Evolutionary conservation across 1,140 invertebrate genomes (phyloP).

Genomic region (Leptinotarsa texana): DNA sequence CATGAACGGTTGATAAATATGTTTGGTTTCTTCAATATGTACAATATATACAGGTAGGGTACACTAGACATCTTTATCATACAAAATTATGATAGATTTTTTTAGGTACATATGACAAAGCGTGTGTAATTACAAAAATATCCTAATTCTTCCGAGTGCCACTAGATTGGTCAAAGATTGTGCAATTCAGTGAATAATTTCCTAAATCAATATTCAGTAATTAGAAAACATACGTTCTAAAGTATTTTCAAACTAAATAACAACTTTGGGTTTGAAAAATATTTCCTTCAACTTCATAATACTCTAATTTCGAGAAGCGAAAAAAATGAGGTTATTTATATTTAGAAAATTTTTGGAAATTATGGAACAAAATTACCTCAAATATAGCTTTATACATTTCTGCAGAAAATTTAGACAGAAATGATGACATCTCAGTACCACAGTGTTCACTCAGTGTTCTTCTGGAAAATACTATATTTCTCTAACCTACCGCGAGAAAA

Average conservation of each 20-base stretch:
- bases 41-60: constrained; percentile 30
- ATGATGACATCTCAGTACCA: background rate
- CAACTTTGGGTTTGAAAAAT: constrained; percentile 10
- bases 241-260: constrained; percentile 2
- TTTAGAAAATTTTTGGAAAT: no score
- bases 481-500: no score
- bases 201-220: background rate
- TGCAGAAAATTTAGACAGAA: background rate
- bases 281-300: no score
- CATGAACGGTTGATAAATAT: constrained; percentile 27
- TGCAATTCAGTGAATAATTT: constrained; percentile 32
- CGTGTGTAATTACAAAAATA: constrained; percentile 44
- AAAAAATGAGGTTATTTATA: no score
- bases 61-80: constrained; percentile 37
- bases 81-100: constrained; percentile 38
- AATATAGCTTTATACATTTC: background rate
- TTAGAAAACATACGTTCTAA: background rate
- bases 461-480: no score
- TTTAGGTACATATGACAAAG: constrained; percentile 39
- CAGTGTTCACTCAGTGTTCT: background rate
- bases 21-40: constrained; percentile 35
- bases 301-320: no score
- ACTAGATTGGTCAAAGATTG: constrained; percentile 46
- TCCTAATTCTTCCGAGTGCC: constrained; percentile 44
- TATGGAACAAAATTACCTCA: background rate